Conservation (phyloP, 2,797 vertebrate species). For the Gymnocypris eckloni region DNA sequence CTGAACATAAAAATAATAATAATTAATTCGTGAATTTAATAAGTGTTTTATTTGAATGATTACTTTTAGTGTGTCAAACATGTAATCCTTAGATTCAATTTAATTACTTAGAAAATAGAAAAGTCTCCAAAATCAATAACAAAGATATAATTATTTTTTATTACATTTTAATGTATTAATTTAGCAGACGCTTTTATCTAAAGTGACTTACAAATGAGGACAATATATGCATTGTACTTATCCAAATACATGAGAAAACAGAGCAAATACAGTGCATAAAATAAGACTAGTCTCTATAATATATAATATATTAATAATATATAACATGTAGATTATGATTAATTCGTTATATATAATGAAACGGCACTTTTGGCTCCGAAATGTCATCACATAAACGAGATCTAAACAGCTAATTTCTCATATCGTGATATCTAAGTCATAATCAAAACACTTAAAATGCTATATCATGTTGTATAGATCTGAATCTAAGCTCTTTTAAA, state of each 20-base stretch:
- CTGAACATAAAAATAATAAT: neutral
- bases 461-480: too few species aligned
- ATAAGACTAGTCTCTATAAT: neutral
- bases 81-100: neutral
- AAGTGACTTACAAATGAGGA: too few species aligned
- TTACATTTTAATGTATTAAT: too few species aligned
- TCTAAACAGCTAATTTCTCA: neutral
- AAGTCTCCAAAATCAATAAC: too few species aligned
- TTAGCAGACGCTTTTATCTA: too few species aligned
- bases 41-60: neutral
- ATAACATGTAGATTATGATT: neutral
- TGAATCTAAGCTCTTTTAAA: too few species aligned
- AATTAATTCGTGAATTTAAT: too few species aligned
- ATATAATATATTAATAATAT: neutral
- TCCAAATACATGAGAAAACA: neutral
- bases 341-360: neutral
- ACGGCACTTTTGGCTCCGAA: too few species aligned
- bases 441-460: too few species aligned
- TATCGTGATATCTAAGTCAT: too few species aligned
- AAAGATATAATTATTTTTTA: too few species aligned
- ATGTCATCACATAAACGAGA: neutral
- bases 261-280: neutral
- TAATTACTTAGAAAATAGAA: neutral
- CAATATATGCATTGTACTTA: neutral
- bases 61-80: neutral